Evolutionary conservation across 2,888 invertebrate species (phyloP).

Genomic region (Sesia bembeciformis): DNA sequence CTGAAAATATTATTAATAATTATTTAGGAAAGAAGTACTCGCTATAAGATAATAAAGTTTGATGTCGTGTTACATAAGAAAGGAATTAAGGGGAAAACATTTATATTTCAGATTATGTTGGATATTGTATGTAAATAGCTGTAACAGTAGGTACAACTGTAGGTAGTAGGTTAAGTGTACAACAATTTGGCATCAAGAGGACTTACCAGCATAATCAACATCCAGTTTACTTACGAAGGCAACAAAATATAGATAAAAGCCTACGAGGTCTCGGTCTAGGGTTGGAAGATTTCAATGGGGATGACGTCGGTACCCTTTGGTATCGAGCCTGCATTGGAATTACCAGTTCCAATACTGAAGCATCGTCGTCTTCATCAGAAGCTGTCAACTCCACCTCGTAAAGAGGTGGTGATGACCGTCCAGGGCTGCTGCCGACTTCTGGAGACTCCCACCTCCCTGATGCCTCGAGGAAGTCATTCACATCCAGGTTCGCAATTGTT

Average conservation of each 20-base stretch:
- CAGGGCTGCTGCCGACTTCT: background rate
- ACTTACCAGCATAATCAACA: background rate
- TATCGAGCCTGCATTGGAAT: slow-evolving; percentile 46
- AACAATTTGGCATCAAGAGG: too few relatives aligned
- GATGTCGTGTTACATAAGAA: too few relatives aligned
- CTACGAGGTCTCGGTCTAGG: slow-evolving; percentile 22
- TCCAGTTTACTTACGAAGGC: slow-evolving; percentile 31
- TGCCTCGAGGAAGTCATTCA: background rate
- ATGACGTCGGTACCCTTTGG: slow-evolving; percentile 39
- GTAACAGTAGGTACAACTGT: too few relatives aligned
- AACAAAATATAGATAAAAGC: slow-evolving; percentile 25
- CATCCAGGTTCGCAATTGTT: background rate
- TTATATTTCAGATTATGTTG: too few relatives aligned
- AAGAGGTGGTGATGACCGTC: slow-evolving; percentile 42
- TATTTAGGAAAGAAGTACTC: too few relatives aligned
- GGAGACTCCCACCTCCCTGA: background rate
- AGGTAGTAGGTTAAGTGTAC: too few relatives aligned
- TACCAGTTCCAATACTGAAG: slow-evolving; percentile 52
- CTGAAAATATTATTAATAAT: too few relatives aligned
- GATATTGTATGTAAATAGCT: too few relatives aligned
- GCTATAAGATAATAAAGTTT: too few relatives aligned
- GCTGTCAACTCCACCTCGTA: slow-evolving; percentile 60
- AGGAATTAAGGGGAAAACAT: too few relatives aligned
- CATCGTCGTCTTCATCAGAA: slow-evolving; percentile 62
- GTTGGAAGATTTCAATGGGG: slow-evolving; percentile 29